These are phyloP conservation scores for Megaceryle alcyon DNA, from an alignment of 2,797 vertebrate genomes.

Conservation along the genomic window DNA sequence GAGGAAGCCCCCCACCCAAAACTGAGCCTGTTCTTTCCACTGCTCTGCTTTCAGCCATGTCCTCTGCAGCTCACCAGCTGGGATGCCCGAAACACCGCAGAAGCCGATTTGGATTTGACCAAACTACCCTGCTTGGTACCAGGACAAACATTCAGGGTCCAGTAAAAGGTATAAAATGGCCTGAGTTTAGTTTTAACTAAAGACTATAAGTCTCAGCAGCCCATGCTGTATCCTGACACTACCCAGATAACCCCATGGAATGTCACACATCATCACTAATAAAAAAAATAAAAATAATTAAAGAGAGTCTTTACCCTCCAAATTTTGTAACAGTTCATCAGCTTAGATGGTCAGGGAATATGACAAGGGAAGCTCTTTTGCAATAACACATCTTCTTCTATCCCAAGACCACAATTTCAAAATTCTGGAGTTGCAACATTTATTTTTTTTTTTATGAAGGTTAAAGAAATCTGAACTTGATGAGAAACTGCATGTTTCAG, in stretches of 20 bases:
- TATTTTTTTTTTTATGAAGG: not conserved
- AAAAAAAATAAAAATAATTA: too few relatives aligned
- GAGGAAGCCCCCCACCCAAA: not conserved
- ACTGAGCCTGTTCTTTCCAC: not conserved
- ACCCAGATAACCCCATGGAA: not conserved
- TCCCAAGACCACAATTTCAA: slow-evolving; percentile 24
- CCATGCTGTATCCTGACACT: rapidly evolving
- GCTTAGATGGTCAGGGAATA: not conserved
- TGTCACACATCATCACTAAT: not conserved
- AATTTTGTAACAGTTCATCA: not conserved
- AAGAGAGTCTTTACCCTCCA: not conserved
- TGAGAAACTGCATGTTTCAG: not conserved
- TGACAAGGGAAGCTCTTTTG: not conserved
- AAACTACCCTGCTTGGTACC: not conserved
- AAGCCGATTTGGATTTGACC: rapidly evolving
- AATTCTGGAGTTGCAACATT: slow-evolving; percentile 30
- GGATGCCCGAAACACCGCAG: not conserved
- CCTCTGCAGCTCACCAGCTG: rapidly evolving
- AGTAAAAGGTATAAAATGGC: not conserved
- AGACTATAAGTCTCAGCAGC: rapidly evolving
- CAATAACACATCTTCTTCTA: not conserved
- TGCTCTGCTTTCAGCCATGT: not conserved
- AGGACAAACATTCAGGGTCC: not conserved
- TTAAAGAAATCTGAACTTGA: not conserved
- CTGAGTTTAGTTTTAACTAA: not conserved